Percentiles rank a stretch among this genome's conserved stretches.
These are phyloP conservation scores for Drosophila picticornis DNA, from an alignment of 2,888 invertebrate genomes.

Conservation along the genomic window DNA sequence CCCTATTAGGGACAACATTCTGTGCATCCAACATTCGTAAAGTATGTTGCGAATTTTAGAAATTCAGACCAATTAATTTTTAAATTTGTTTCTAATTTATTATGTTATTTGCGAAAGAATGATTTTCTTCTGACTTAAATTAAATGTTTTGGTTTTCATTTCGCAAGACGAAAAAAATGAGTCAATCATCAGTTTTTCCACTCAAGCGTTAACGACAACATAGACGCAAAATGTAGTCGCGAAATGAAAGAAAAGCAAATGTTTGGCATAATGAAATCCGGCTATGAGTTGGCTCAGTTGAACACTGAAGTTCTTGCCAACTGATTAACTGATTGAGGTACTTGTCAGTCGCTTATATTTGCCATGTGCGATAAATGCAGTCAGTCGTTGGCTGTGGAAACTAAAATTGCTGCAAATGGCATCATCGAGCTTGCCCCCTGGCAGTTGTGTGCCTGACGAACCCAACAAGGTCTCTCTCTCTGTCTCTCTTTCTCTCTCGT, in stretches of 20 bases:
- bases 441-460: slow-evolving; percentile 34
- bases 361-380: slow-evolving; percentile 21
- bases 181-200: too few species aligned
- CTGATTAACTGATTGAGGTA: slow-evolving; percentile 16
- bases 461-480: slow-evolving; percentile 20
- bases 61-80: neutral
- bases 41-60: neutral
- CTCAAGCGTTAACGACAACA: too few species aligned
- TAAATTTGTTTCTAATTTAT: neutral
- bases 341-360: slow-evolving; percentile 35
- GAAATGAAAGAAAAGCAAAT: too few species aligned
- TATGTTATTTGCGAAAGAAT: neutral
- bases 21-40: neutral
- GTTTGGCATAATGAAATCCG: too few species aligned
- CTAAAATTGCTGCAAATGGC: slow-evolving; percentile 35
- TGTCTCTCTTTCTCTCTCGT: neutral
- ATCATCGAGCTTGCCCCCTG: slow-evolving; percentile 4
- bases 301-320: neutral
- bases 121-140: neutral
- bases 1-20: neutral
- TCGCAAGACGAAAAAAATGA: neutral
- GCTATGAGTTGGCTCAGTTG: too few species aligned
- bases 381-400: slow-evolving; percentile 16
- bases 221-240: too few species aligned
- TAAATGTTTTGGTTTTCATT: neutral